Evolutionary conservation across 1,140 invertebrate species (phyloP).

Genomic region (Diploscapter pachys): DNA sequence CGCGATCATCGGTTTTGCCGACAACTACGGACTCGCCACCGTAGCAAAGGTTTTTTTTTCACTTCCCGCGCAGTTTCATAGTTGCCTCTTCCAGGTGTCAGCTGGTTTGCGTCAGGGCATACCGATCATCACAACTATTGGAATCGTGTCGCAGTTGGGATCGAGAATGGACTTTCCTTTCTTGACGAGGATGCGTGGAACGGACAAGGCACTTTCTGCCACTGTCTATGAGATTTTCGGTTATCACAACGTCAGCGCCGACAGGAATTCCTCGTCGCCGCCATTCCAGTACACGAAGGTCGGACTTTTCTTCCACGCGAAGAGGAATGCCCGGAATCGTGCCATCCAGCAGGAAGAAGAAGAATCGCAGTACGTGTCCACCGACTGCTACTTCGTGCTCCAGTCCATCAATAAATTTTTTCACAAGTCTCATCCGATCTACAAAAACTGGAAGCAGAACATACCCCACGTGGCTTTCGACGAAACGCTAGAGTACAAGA

Average conservation of each 20-base stretch:
- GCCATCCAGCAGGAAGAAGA: slow-evolving; percentile 21
- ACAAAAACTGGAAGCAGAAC: slow-evolving; percentile 50
- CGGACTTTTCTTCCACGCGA: slow-evolving; percentile 58
- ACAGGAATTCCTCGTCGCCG: slow-evolving; percentile 15
- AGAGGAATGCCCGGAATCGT: slow-evolving; percentile 51
- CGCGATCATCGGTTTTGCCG: slow-evolving; percentile 74
- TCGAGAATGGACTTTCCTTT: slow-evolving; percentile 71
- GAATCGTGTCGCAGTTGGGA: slow-evolving; percentile 74
- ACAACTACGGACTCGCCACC: slow-evolving; percentile 83
- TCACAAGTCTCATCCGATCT: slow-evolving; percentile 45
- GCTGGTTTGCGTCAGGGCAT: slow-evolving; percentile 73
- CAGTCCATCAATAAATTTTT: slow-evolving; percentile 58
- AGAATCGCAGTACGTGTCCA: slow-evolving; percentile 36
- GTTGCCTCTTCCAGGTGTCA: slow-evolving; percentile 65
- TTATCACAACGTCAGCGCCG: slow-evolving; percentile 31
- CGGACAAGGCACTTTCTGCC: slow-evolving; percentile 71
- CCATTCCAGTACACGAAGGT: slow-evolving; percentile 49
- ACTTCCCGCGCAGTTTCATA: not conserved
- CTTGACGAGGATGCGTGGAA: slow-evolving; percentile 80
- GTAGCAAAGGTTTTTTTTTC: slow-evolving; percentile 67
- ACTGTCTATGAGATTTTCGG: slow-evolving; percentile 51
- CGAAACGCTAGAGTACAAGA: slow-evolving; percentile 46
- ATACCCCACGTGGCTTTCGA: slow-evolving; percentile 53
- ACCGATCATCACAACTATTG: slow-evolving; percentile 79
- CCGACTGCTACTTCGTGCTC: slow-evolving; percentile 55